Evolutionary conservation across 1,140 invertebrate genomes (phyloP), one percentile per base, ranked within the genome.

Genomic region (Zaprionus davidi): DNA sequence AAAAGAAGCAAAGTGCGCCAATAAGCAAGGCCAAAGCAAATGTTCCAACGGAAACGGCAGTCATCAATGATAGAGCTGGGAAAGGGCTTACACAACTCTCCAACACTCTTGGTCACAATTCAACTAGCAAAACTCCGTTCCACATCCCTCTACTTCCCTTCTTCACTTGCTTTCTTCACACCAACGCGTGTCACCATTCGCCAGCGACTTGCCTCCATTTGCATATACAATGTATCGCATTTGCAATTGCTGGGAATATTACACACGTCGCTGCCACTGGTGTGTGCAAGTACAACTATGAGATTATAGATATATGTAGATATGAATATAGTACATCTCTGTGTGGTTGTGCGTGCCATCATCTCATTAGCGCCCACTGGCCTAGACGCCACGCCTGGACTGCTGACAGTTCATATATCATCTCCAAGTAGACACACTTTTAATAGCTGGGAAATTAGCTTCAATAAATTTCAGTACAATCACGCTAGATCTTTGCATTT

Each of bases 1-100:
- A 84, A 84, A 84, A 84, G 81, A 78, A 81, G 74, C 78, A 78
- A 81, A 84, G 78, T 78, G 78, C 81, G 77, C 77, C 81, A 83
- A 83, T 83, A 79, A 82, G 76, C 49, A 68, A 46, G 64, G 53
- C 58, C 49, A 44, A 20, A 51, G 31, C 67, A 34, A 60, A 64
- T 22, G 24, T 51, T 63, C 38, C 53, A 53, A 34, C 60, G 73
- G 55, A 76, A 76, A 44, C 15, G 22, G 22, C 60, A 82, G 62
- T 75, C 71, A 64, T 51, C 71, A 76, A 58, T 75, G 57, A n/a
- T n/a, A 12, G 57, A 6, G n/a, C 5, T 38, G 36, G 13, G 36
- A 0, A 15, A 41, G 38, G 38, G 41, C 7, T 46, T 9, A 9
- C 44, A 51, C 44, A 51, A 60, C 31, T 53, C 66, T 36, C 58